Conservation (phyloP, 2,888 invertebrate species). For the Margaritifera margaritifera region DNA sequence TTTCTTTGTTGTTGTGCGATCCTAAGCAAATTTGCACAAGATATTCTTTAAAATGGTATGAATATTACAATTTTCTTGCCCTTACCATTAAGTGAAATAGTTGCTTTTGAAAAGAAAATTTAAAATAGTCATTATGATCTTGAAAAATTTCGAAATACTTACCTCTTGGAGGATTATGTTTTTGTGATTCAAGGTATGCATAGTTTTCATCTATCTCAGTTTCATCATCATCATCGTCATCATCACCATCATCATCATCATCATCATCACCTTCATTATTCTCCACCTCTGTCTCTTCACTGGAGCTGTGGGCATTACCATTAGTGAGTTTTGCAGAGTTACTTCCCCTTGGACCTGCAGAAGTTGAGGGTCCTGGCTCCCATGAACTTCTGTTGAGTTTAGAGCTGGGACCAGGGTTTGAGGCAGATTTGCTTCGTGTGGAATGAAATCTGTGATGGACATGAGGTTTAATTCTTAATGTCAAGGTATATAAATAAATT, state of each 20-base stretch:
- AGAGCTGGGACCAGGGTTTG: slow-evolving; percentile 3
- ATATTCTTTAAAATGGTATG: background rate
- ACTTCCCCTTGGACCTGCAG: slow-evolving; percentile 1
- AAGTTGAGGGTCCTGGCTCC: slow-evolving; percentile 2
- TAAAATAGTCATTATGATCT: no score
- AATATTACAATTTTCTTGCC: background rate
- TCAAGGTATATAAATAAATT: background rate
- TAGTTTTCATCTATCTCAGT: slow-evolving; percentile 25
- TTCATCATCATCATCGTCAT: slow-evolving; percentile 17
- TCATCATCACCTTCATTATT: slow-evolving; percentile 23
- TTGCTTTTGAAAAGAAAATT: no score
- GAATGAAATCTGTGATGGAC: slow-evolving; percentile 4
- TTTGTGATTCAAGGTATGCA: background rate
- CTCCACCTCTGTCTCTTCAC: slow-evolving; percentile 26
- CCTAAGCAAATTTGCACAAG: no score
- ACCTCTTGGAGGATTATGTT: slow-evolving; percentile 2
- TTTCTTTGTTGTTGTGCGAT: no score
- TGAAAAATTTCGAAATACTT: no score
- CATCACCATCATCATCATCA: slow-evolving; percentile 9
- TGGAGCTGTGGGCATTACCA: slow-evolving; percentile 21
- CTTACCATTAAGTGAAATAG: no score
- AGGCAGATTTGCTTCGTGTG: slow-evolving; percentile 13
- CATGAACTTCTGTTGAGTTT: slow-evolving; percentile 12
- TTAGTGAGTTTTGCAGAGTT: slow-evolving; percentile 23
- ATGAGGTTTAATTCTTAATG: no score